These are phyloP conservation scores for Oscheius sp. DNA, from an alignment of 1,140 invertebrate genomes.

Conservation along the genomic window DNA sequence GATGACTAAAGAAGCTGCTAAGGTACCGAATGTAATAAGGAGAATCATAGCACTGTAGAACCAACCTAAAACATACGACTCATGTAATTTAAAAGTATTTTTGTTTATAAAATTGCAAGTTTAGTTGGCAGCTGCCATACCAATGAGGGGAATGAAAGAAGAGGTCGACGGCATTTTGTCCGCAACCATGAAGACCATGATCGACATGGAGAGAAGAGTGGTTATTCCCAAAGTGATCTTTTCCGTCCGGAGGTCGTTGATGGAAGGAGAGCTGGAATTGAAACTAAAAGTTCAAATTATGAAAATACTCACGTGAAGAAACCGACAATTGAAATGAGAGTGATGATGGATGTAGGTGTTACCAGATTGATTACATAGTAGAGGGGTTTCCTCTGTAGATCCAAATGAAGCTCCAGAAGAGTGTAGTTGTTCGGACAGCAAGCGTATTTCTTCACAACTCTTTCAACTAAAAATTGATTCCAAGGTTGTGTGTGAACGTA, in stretches of 20 bases:
- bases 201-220: slow-evolving; percentile 44
- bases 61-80: slow-evolving; percentile 32
- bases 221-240: slow-evolving; percentile 45
- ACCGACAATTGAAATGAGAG: slow-evolving; percentile 57
- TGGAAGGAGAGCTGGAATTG: slow-evolving; percentile 36
- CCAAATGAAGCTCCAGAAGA: slow-evolving; percentile 50
- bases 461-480: background rate
- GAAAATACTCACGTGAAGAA: slow-evolving; percentile 47
- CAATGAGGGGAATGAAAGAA: slow-evolving; percentile 35
- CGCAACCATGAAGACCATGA: slow-evolving; percentile 45
- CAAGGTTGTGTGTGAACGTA: background rate
- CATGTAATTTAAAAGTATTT: background rate
- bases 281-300: background rate
- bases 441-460: slow-evolving; percentile 28
- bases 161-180: slow-evolving; percentile 45
- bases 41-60: slow-evolving; percentile 43
- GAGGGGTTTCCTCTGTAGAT: slow-evolving; percentile 54
- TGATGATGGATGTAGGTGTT: slow-evolving; percentile 52
- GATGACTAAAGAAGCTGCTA: slow-evolving; percentile 37
- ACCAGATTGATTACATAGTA: slow-evolving; percentile 58
- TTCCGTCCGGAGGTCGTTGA: slow-evolving; percentile 37
- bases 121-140: background rate
- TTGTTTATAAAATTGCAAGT: too few species aligned
- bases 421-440: slow-evolving; percentile 56
- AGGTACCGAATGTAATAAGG: slow-evolving; percentile 35